Evolutionary conservation across 2,113 vertebrate genomes (phyloP).

Genomic region (Brienomyrus brachyistius): DNA sequence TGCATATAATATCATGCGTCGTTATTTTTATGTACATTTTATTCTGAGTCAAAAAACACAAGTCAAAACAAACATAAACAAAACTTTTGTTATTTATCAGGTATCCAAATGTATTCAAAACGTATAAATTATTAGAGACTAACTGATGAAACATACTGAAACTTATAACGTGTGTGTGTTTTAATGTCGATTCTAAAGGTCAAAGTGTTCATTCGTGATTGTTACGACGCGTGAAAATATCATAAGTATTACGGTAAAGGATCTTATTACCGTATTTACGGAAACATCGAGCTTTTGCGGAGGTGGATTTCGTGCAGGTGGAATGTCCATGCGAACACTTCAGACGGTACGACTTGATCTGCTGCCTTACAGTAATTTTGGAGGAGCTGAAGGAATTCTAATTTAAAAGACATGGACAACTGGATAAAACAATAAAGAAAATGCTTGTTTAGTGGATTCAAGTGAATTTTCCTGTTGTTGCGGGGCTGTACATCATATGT

Average conservation of each 20-base stretch:
- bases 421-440: conserved; percentile 16
- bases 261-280: conserved; percentile 36
- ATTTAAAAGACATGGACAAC: conserved; percentile 15
- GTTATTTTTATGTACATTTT: not conserved
- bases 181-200: not conserved
- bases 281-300: conserved; percentile 39
- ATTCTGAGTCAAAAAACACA: not conserved
- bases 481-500: not conserved
- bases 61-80: not conserved
- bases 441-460: not conserved
- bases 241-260: conserved; percentile 3
- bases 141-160: not conserved
- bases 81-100: not conserved
- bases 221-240: not conserved
- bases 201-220: not conserved
- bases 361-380: not conserved
- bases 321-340: conserved; percentile 40
- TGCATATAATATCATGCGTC: not conserved
- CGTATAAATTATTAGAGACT: not conserved
- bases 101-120: not conserved
- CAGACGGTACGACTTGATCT: not conserved
- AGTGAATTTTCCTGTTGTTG: not conserved
- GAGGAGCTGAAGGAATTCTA: not conserved
- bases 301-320: conserved; percentile 59
- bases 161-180: not conserved